These are phyloP conservation scores for Fragum fragum DNA, from an alignment of 2,888 invertebrate species.

Conservation along the genomic window DNA sequence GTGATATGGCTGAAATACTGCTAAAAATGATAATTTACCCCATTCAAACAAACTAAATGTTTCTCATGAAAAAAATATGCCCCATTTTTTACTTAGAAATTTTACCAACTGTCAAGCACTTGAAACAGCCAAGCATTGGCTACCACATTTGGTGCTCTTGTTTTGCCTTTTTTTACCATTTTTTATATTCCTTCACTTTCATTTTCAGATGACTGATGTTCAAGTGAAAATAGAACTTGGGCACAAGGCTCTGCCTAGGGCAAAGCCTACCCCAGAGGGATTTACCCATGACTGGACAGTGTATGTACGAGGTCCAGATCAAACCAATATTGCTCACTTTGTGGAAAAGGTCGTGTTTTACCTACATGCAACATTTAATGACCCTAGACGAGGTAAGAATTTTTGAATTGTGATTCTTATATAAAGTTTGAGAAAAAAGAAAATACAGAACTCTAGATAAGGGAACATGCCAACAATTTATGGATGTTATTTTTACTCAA, in stretches of 20 bases:
- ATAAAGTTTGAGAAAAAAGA: not conserved
- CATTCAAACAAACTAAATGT: too few species aligned
- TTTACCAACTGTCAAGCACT: too few species aligned
- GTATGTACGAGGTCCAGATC: slow-evolving; percentile 95
- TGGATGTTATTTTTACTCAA: too few species aligned
- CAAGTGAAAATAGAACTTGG: slow-evolving; percentile 96
- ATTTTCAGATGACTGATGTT: slow-evolving; percentile 86
- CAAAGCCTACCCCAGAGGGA: slow-evolving; percentile 94
- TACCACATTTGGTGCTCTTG: too few species aligned
- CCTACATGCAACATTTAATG: slow-evolving; percentile 96
- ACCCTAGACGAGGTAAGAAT: slow-evolving; percentile 94
- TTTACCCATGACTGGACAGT: slow-evolving; percentile 99
- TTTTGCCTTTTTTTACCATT: too few species aligned
- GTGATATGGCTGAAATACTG: too few species aligned
- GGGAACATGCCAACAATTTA: too few species aligned
- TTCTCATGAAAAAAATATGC: too few species aligned
- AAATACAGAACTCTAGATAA: not conserved
- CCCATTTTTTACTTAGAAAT: too few species aligned
- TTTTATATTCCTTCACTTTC: too few species aligned
- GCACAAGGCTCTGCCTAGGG: slow-evolving; percentile 94
- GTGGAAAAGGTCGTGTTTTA: slow-evolving; percentile 96
- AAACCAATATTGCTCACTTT: slow-evolving; percentile 95
- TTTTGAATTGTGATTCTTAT: not conserved
- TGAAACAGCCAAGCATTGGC: too few species aligned
- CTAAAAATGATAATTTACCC: too few species aligned